phyloP scores from a whole-genome alignment of 2,888 invertebrate genomes.

The Tanytarsus gracilentus region DNA sequence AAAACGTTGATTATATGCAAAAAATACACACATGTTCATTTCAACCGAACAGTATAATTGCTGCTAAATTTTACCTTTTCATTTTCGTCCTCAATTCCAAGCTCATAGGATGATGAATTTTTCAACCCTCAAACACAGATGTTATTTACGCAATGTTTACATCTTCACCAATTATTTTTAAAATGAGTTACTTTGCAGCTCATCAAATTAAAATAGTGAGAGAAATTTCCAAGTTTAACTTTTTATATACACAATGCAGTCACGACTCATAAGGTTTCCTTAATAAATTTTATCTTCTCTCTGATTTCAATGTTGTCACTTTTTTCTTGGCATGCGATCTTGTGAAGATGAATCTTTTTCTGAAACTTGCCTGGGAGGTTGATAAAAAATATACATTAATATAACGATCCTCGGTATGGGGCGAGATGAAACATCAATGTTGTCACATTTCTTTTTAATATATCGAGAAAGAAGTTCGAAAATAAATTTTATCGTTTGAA shows the following conservation, averaged over 20 bases:
- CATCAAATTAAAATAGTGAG: slow-evolving; percentile 1
- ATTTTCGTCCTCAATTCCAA: too few relatives aligned
- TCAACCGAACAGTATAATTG: too few relatives aligned
- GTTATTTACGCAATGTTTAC: slow-evolving; percentile 11
- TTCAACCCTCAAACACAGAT: slow-evolving; percentile 6
- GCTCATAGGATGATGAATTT: too few relatives aligned
- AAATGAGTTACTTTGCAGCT: slow-evolving; percentile 20
- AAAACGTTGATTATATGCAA: too few relatives aligned
- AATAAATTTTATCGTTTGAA: slow-evolving; percentile 3
- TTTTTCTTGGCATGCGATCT: not conserved
- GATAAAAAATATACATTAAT: slow-evolving; percentile 8
- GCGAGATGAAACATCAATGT: not conserved
- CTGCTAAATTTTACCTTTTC: too few relatives aligned
- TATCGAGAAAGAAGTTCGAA: not conserved
- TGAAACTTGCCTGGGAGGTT: slow-evolving; percentile 12
- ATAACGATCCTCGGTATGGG: slow-evolving; percentile 11
- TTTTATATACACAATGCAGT: not conserved
- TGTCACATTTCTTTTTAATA: not conserved
- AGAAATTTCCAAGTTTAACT: not conserved
- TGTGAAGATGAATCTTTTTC: not conserved
- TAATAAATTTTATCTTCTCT: not conserved
- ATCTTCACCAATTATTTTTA: too few relatives aligned
- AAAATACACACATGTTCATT: too few relatives aligned
- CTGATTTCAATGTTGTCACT: not conserved
- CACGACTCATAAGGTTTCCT: not conserved